Base-by-base conservation (phyloP, 2,888 invertebrate genomes). In the Polyommatus icarus region DNA sequence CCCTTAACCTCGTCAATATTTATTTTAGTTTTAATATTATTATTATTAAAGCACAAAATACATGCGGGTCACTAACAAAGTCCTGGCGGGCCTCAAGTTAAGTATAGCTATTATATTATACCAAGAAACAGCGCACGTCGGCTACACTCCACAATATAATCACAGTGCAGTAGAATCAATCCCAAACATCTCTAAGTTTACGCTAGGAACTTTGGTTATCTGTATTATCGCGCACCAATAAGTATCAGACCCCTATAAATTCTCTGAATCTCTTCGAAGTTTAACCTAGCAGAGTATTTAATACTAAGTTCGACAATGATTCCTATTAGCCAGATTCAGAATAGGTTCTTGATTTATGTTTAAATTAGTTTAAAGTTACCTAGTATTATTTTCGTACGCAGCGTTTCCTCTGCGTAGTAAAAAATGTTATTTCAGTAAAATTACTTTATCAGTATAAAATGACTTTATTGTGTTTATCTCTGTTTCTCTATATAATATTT, bases 141-240 rank as follows among this genome's bases (percentile, higher is more conserved):
- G 18, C 15, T 18, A 36, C 12, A 54, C 54, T 15, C 50, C 76
- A 18, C 67, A 78, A 76, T 77, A 76, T 61, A 73, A 79, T 32
- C 71, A 20, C 54, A 75, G 36, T 75, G 72, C 15, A 71, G 76
- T 59, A 54, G 76, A 76, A 79, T 73, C 79, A 76, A 79, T 78
- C 76, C 50, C 57, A 50, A 79, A 76, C 79, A 77, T 79, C 78
- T 79, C 79, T 67, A 50, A 76, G 76, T 78, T 78, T 76, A 59
- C 72, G 78, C 59, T 77, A 76, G 72, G 29, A 77, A 77, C 77
- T 77, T 77, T 77, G 71, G 50, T 72, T 77, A 77, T 71, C 73
- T 77, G 57, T 57, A 59, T 24, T 46, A 76, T 32, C 50, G 50
- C n/a, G 76, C 67, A 76, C 46, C 76, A 76, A 76, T 67, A 46